Conservation (phyloP, 2,888 invertebrate species). For the Sthenelais limicola region DNA sequence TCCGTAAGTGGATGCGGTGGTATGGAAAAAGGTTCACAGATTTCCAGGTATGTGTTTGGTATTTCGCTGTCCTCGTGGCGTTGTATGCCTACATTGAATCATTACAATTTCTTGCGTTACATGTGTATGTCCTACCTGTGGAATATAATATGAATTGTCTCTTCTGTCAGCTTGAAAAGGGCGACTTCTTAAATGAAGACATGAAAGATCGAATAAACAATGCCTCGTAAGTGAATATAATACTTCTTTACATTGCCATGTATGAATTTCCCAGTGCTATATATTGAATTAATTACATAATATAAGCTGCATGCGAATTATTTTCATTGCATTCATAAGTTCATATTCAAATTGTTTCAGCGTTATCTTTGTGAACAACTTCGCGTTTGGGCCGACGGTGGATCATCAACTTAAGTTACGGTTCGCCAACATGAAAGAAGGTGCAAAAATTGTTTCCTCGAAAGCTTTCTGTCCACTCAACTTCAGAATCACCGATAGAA, state of each 20-base stretch:
- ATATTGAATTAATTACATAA: not conserved
- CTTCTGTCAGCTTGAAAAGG: conserved; percentile 79
- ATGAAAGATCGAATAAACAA: conserved; percentile 94
- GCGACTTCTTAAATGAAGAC: conserved; percentile 94
- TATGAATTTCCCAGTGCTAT: no score
- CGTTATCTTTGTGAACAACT: conserved; percentile 99
- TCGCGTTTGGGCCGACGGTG: conserved; percentile 97
- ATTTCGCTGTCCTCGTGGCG: no score
- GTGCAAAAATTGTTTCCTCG: conserved; percentile 95
- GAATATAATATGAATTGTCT: no score
- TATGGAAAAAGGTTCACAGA: conserved; percentile 92
- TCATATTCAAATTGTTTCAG: no score
- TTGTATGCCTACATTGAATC: no score
- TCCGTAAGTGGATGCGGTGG: conserved; percentile 97
- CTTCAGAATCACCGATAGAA: conserved; percentile 97
- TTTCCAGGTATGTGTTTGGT: conserved; percentile 80
- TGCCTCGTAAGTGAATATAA: conserved; percentile 78
- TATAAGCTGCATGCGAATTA: not conserved
- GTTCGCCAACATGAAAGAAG: conserved; percentile 90
- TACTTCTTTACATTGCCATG: not conserved
- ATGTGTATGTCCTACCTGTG: no score
- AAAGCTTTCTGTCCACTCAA: conserved; percentile 99
- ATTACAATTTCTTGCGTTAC: no score
- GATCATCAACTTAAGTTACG: conserved; percentile 94
- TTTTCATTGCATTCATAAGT: not conserved